A percentile compares a stretch with the other conserved stretches of the same genome.
phyloP scores from a whole-genome alignment of 2,888 invertebrate species.

The Ptychoptera albimana region DNA sequence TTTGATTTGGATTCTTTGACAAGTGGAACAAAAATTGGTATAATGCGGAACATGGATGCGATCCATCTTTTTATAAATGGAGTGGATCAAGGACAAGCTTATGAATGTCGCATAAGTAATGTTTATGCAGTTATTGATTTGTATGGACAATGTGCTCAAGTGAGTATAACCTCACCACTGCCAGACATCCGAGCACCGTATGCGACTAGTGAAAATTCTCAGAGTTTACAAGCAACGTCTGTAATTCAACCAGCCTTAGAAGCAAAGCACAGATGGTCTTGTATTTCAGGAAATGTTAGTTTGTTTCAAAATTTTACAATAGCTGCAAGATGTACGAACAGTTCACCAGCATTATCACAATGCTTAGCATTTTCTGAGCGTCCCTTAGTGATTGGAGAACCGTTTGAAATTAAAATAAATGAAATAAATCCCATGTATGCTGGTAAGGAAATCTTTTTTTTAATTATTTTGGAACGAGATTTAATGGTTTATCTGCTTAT shows the following conservation, averaged over 20 bases:
- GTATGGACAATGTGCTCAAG: conserved; percentile 90
- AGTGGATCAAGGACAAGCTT: conserved; percentile 73
- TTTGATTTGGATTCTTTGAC: conserved; percentile 71
- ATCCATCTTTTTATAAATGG: conserved; percentile 79
- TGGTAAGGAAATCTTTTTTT: conserved; percentile 15
- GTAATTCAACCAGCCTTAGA: conserved; percentile 36
- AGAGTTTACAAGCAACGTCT: conserved; percentile 38
- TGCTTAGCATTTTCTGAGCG: conserved; percentile 29
- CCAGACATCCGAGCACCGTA: conserved; percentile 25
- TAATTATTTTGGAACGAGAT: conserved; percentile 1
- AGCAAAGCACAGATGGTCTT: conserved; percentile 30
- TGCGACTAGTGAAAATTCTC: conserved; percentile 35
- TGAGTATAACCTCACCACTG: conserved; percentile 33
- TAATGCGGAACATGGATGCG: conserved; percentile 75
- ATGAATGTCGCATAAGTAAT: conserved; percentile 58
- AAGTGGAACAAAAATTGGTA: conserved; percentile 65
- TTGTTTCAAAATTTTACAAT: conserved; percentile 29
- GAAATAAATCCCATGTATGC: conserved; percentile 29
- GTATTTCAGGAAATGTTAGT: conserved; percentile 26
- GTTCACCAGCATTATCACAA: conserved; percentile 24
- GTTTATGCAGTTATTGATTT: conserved; percentile 90
- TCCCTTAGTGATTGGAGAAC: conserved; percentile 25
- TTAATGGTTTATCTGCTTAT: conserved; percentile 25
- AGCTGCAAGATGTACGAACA: conserved; percentile 24
- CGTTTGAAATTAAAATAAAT: conserved; percentile 28